phyloP scores from a whole-genome alignment of 2,888 invertebrate species.

The Agrotis segetum region DNA sequence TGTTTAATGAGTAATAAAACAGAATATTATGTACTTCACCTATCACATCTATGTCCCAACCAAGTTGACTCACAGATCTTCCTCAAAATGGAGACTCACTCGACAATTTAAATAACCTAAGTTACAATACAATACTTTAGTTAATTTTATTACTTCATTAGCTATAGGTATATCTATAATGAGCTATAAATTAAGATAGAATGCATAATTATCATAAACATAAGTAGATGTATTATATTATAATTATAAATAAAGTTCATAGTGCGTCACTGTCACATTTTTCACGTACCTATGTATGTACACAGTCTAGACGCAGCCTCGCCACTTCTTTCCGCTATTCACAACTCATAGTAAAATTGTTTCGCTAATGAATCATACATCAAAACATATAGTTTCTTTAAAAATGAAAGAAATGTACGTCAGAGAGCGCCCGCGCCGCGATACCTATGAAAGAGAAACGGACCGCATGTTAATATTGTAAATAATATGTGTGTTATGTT shows the following conservation, averaged over 20 bases:
- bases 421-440: conserved; percentile 26
- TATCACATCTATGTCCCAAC: conserved; percentile 24
- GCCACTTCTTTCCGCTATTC: conserved; percentile 25
- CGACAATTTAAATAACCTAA: conserved; percentile 2
- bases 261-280: conserved; percentile 15
- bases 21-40: conserved; percentile 7
- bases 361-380: conserved; percentile 51
- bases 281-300: conserved; percentile 8
- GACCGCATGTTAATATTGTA: conserved; percentile 64
- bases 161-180: neutral
- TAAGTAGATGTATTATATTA: neutral
- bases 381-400: conserved; percentile 34
- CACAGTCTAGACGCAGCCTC: conserved; percentile 33
- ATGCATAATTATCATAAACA: neutral
- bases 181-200: neutral
- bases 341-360: conserved; percentile 42
- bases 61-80: conserved; percentile 18
- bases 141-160: neutral
- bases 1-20: conserved; percentile 34
- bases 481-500: conserved; percentile 69
- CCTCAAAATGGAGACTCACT: conserved; percentile 5
- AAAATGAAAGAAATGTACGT: conserved; percentile 41
- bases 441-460: conserved; percentile 66
- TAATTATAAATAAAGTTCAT: conserved; percentile 1
- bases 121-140: neutral